phyloP scores from a whole-genome alignment of 1,140 invertebrate species.

The Sogatella furcifera region DNA sequence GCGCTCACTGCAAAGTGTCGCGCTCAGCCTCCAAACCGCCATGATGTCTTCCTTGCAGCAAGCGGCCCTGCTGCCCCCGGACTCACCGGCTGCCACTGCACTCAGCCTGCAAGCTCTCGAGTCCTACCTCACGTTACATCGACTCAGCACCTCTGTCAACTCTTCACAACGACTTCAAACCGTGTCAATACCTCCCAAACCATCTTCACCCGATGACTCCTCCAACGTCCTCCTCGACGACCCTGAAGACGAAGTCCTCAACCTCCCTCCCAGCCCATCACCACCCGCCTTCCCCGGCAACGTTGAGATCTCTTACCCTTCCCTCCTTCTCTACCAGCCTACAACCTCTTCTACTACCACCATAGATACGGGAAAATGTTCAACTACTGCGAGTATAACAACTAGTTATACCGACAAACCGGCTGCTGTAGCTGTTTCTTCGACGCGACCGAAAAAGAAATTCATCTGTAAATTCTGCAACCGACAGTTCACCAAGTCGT shows the following conservation, averaged over 20 bases:
- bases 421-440: constrained; percentile 32
- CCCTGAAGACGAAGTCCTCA: constrained; percentile 28
- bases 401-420: constrained; percentile 24
- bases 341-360: constrained; percentile 35
- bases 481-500: constrained; percentile 94
- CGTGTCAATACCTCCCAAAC: neutral
- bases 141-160: constrained; percentile 38
- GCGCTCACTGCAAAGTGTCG: constrained; percentile 49
- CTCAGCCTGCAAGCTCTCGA: constrained; percentile 71
- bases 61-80: constrained; percentile 59
- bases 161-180: constrained; percentile 31
- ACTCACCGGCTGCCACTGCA: constrained; percentile 64
- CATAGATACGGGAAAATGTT: constrained; percentile 16
- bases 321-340: constrained; percentile 43
- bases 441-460: constrained; percentile 51
- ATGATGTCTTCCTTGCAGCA: constrained; percentile 64
- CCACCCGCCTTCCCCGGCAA: constrained; percentile 37
- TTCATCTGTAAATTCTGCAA: constrained; percentile 91
- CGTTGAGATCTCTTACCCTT: constrained; percentile 41
- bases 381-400: constrained; percentile 12
- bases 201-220: constrained; percentile 26
- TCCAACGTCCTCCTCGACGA: constrained; percentile 37
- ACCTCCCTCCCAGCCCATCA: constrained; percentile 34
- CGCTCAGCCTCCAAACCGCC: constrained; percentile 61
- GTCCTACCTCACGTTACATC: constrained; percentile 68